Base-by-base conservation (phyloP, 92 coral and sea anemone genomes). In the Parazoanthus swiftii region DNA sequence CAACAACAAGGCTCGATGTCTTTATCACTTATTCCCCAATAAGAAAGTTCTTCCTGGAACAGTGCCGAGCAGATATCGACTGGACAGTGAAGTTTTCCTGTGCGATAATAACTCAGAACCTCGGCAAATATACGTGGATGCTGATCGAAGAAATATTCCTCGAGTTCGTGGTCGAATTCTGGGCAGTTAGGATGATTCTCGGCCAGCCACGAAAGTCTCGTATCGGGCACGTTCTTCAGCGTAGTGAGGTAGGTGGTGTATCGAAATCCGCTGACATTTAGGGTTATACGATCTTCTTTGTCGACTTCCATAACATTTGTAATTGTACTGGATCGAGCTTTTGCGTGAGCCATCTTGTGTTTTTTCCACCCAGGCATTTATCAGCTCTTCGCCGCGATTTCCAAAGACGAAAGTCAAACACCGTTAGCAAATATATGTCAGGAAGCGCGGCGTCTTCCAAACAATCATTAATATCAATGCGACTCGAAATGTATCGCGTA, bases 1-100 rank as follows among this genome's bases (percentile, higher is more conserved):
- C 99, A 97, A 54, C 99, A 97, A 50, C 99, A 97, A 3, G 97
- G 93, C 63, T 97, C 99, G 80, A 97, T 93, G 36, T 97, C 98
- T 35, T 96, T 92, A 33, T 95, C 95, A 50, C 91, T 95, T 14
- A 97, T 94, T n/a, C 99, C 99, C 99, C 99, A 97, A n/a, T 93
- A 97, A 3, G 98, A 94, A 71, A 97, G 79, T 58, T 97, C 99
- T 44, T 97, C 99, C 87, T 93, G 94, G 73, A 95, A 97, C 36
- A 90, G 86, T 85, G 92, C 89, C 66, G 98, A 95, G 59, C 99
- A 97, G 39, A 94, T 86, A 81, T 95, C 98, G 1, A 91, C 96
- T 1, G 99, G 99, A 65, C 99, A 97, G 90, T 97, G 99, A 4
- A 97, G 94, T 75, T 95, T 94, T 9, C 99, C 99, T 10, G 96